These are phyloP conservation scores for Sarcophaga bullata DNA, from an alignment of 1,140 invertebrate genomes.

Conservation along the genomic window DNA sequence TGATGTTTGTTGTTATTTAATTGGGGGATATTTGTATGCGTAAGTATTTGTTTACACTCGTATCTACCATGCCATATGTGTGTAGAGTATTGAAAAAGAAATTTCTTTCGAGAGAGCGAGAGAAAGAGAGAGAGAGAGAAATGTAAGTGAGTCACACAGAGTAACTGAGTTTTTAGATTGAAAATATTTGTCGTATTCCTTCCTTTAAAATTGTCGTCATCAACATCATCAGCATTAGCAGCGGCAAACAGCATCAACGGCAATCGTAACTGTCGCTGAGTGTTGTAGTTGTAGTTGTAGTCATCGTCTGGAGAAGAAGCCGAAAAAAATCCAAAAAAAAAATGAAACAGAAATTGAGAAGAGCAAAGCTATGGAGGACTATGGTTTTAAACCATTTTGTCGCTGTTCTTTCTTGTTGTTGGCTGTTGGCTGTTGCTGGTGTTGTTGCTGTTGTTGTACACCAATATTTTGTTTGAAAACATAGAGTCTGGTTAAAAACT, in stretches of 20 bases:
- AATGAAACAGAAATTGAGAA: neutral
- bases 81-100: no score
- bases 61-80: neutral
- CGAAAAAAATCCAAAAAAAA: neutral
- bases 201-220: no score
- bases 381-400: neutral
- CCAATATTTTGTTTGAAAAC: conserved; percentile 12
- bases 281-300: neutral
- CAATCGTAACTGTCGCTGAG: neutral
- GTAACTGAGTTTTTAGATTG: conserved; percentile 11
- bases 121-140: no score
- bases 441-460: neutral
- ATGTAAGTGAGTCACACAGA: neutral
- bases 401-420: conserved; percentile 1
- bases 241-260: no score
- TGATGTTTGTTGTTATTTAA: neutral
- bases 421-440: neutral
- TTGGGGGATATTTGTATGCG: neutral
- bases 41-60: neutral
- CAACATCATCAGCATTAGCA: no score
- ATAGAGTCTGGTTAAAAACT: conserved; percentile 18
- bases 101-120: no score
- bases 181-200: conserved; percentile 18
- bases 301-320: conserved; percentile 12
- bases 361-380: neutral